Base-by-base conservation (phyloP, 2,888 invertebrate genomes). In the Agrochola macilenta region DNA sequence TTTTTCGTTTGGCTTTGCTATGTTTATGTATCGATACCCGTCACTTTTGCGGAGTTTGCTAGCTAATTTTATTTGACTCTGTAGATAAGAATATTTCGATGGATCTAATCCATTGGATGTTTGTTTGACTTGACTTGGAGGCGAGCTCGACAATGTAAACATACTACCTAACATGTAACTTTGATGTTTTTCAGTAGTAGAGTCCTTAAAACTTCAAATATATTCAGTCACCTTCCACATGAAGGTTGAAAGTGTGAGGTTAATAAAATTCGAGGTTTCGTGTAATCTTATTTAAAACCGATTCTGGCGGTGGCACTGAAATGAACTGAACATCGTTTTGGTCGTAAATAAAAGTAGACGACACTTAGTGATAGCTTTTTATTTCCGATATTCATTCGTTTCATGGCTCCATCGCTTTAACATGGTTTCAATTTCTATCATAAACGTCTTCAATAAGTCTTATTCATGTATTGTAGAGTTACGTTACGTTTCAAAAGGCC, bases 141-240 rank as follows among this genome's bases (percentile, higher is more conserved):
- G 57, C 14, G 46, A 78, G 39, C 69, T 57, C 23, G 17, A 68
- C 43, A 46, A 17, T 49, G n/a, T 63, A 77, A 66, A 82, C 5
- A 54, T 39, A 35, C 30, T 26, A 43, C 30, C 5, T 14, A 49
- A 57, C 8, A 39, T 64, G 7, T 49, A n/a, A 39, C 54, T 81
- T 69, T 35, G 57, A 64, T 23, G 52, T 52, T 68, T n/a, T 68
- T 69, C 46, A 65, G 54, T 17, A 78, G n/a, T 57, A 17, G n/a
- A 54, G 66, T 85, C 61, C 82, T 75, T 81, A 68, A 14, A 84
- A 79, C 71, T 68, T 79, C 2, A 71, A 85, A 61, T 70, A 9
- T 20, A 52, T 71, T 75, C 30, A 12, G 64, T 82, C 30, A 82
- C 86, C 74, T 78, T 86, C 79, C 52, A 0, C 65, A 43, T 57